Evolutionary conservation across 2,113 vertebrate species (phyloP), one percentile per base, ranked within the genome.

Genomic region (Sander vitreus): DNA sequence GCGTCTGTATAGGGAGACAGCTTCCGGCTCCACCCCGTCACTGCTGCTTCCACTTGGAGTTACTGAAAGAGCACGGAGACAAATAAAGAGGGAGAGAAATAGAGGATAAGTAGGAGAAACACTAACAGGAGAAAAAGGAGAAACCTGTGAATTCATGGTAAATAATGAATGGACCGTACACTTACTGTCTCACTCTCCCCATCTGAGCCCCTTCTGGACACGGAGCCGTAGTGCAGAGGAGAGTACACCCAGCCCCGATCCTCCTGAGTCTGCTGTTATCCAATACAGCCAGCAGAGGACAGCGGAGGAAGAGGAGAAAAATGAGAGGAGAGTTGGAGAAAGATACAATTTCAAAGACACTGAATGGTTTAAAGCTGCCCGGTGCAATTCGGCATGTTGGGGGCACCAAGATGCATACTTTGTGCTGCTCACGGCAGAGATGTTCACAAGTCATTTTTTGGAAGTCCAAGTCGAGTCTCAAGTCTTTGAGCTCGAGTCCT

Each of bases 171-270:
- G 39, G 76, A 50, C 5, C 36, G 50, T 21, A 6, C 5, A 97
- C 97, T 97, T 96, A 99, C 98, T 93, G 96, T 97, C 94, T 97
- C 95, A 53, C 95, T 97, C 93, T 98, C 96, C 89, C 95, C 96
- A 86, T 98, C 97, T 51, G 96, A 97, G 94, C 95, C 95, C 67
- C 95, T 93, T 92, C 94, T 96, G 93, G 96, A 95, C 76, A 95
- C 96, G 45, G 96, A 89, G 92, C 95, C 94, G 94, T 93, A 96
- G 95, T 98, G 97, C 86, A 99, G 96, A 53, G 98, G 97, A 93
- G 98, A 99, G 92, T 96, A 97, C 92, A 97, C 96, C 97, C 98
- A 99, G 95, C 96, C 96, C 95, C 95, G 95, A 74, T 99, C 97
- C 64, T 99, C 98, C 93, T 97, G 96, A 93, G 95, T 95, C 96